Evolutionary conservation across 2,113 vertebrate species (phyloP), one percentile per base, ranked within the genome.

Genomic region (Tragelaphus imberbis): DNA sequence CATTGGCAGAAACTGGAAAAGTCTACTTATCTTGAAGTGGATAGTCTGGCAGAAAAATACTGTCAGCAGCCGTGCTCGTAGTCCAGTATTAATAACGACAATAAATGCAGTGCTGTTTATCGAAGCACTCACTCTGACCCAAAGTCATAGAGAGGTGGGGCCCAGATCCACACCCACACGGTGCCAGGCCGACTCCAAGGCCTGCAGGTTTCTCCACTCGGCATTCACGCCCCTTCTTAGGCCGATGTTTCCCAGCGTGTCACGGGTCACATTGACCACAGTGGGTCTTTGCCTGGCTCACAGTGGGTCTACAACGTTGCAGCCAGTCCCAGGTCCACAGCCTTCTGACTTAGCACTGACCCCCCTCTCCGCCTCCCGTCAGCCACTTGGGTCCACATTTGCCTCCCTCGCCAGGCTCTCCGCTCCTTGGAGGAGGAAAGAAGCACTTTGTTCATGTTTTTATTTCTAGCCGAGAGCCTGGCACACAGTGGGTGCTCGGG

Each of bases 361-460:
- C 30, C 61, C 23, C 44, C 1, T 56, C n/a, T 56, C 49, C 1
- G 23, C 10, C 27, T 19, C 23, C 14, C 5, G 0, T 21, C 23
- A 4, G 56, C 17, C 30, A 1, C 33, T 28, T 17, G 27, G 56
- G 17, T 17, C 17, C 47, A 2, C n/a, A 0, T 47, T 47, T 49
- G 87, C 25, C 68, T 80, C 56, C 17, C 19, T 19, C 6, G 2
- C 14, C 14, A 30, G 23, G 51, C 77, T 93, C 61, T 40, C 30
- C 0, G 0, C 13, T 59, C 47, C 23, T 25, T 36, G 47, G 25
- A 8, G 33, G 21, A n/a, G 28, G 56, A 12, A 51, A 44, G 40
- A 51, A 77, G 21, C 51, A 51, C 81, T 12, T 13, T 13, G 59
- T 33, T 59, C 12, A 2, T 11, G 23, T 56, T 30, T 71, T 71